Evolutionary conservation across 2,113 vertebrate genomes (phyloP), one percentile per base, ranked within the genome.

Genomic region (Urocynchramus pylzowi): DNA sequence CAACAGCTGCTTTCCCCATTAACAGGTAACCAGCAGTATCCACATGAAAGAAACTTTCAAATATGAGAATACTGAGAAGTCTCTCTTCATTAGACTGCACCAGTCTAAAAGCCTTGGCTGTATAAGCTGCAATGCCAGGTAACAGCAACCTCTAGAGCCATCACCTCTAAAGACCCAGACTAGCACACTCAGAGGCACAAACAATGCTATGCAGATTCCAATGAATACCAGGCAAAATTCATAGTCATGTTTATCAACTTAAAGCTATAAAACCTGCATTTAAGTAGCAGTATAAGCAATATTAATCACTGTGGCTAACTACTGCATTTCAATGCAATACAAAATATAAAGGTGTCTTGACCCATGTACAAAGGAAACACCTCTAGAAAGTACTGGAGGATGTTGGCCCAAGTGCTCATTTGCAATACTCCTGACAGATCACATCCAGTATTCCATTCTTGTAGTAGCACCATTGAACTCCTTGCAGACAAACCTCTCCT

Each of bases 211-310:
- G 52, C 44, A 91, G 88, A 82, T 41, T 45, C 33, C 28, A 59
- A 26, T 37, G 85, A 96, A 89, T 19, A 31, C 21, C 63, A 91
- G 89, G 59, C 45, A 97, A 97, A 96, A 97, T 92, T 91, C 78
- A 85, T 19, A 82, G 53, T 45, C 41, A 63, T 50, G 52, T 81
- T 94, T 90, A 97, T 96, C 95, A 97, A 89, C 81, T 91, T 93
- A 21, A 70, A 95, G 86, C 68, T 92, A 77, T 64, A 54, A 89
- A 92, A 56, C 71, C 42, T 60, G 53, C 15, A 69, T 26, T 44
- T 61, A 39, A 69, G 49, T 30, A 85, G 33, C n/a, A 59, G 20
- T 35, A 88, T 68, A 92, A 77, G 68, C 63, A 95, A 87, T 79
- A 90, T 42, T 84, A 85, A 92, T 91, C 94, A 96, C 42, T 88